Conservation (phyloP, 2,888 invertebrate species). For the Heliothis peltigera region DNA sequence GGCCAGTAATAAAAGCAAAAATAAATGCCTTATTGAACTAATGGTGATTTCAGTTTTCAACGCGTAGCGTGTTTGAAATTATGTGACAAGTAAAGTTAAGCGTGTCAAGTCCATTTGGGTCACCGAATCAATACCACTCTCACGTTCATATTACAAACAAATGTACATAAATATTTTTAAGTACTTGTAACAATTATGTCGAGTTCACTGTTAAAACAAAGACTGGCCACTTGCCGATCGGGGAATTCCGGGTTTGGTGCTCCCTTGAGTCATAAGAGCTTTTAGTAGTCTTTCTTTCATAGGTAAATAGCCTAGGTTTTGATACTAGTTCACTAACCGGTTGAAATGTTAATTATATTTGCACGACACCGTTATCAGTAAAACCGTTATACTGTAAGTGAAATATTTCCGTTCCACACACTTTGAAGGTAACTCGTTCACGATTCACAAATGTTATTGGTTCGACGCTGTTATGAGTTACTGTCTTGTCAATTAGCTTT, state of each 20-base stretch:
- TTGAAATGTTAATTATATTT: slow-evolving; percentile 52
- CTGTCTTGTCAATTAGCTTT: neutral
- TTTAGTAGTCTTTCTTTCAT: slow-evolving; percentile 13
- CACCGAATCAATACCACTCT: slow-evolving; percentile 59
- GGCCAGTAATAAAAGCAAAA: neutral
- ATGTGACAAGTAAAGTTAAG: slow-evolving; percentile 32
- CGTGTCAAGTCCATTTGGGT: slow-evolving; percentile 52
- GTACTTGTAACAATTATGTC: slow-evolving; percentile 28
- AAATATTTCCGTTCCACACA: slow-evolving; percentile 27
- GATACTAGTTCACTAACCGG: slow-evolving; percentile 52
- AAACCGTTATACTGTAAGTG: slow-evolving; percentile 48
- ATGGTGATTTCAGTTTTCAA: slow-evolving; percentile 4
- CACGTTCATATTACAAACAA: slow-evolving; percentile 9
- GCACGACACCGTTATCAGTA: slow-evolving; percentile 48
- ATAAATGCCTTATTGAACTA: neutral
- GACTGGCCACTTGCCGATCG: slow-evolving; percentile 57
- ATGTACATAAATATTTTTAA: slow-evolving; percentile 5
- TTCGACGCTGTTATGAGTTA: slow-evolving; percentile 26
- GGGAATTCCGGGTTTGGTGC: slow-evolving; percentile 49
- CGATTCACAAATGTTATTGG: slow-evolving; percentile 26
- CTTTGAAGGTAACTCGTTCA: slow-evolving; percentile 11
- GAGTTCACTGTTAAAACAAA: slow-evolving; percentile 46
- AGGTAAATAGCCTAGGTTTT: slow-evolving; percentile 47
- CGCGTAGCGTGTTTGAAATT: slow-evolving; percentile 13
- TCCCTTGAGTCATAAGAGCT: slow-evolving; percentile 46